A percentile compares a stretch with the other conserved stretches of the same genome.
These are phyloP conservation scores for Pemphredon lugubris DNA, from an alignment of 2,888 invertebrate species.

Conservation along the genomic window DNA sequence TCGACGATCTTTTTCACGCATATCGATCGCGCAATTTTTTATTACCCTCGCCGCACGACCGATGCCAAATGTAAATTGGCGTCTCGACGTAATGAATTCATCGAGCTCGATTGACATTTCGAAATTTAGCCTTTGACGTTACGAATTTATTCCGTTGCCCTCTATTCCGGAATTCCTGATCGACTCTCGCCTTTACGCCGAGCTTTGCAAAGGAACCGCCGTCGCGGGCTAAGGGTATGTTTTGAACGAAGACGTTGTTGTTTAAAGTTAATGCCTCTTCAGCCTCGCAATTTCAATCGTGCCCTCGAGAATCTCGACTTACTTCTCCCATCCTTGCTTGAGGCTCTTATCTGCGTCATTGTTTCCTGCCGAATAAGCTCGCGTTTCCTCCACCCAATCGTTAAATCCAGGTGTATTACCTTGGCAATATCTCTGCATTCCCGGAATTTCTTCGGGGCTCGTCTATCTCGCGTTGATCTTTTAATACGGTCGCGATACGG, in stretches of 20 bases:
- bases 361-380: constrained; percentile 28
- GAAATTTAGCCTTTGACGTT: no score
- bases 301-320: constrained; percentile 16
- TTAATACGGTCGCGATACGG: constrained; percentile 25
- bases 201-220: background rate
- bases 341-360: constrained; percentile 27
- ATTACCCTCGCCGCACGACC: no score
- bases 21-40: no score
- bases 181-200: background rate
- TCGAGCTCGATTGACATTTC: no score
- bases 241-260: constrained; percentile 2
- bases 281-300: constrained; percentile 17
- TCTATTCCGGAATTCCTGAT: background rate
- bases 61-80: no score
- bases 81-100: no score
- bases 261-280: background rate
- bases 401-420: constrained; percentile 29
- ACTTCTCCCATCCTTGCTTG: constrained; percentile 4
- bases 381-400: constrained; percentile 25
- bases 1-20: no score
- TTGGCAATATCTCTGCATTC: constrained; percentile 13
- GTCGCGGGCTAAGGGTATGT: background rate
- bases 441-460: constrained; percentile 21
- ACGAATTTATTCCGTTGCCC: no score
- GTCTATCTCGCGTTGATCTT: constrained; percentile 33